Evolutionary conservation across 1,140 invertebrate species (phyloP), one percentile per base, ranked within the genome.

Genomic region (Orussus abietinus): DNA sequence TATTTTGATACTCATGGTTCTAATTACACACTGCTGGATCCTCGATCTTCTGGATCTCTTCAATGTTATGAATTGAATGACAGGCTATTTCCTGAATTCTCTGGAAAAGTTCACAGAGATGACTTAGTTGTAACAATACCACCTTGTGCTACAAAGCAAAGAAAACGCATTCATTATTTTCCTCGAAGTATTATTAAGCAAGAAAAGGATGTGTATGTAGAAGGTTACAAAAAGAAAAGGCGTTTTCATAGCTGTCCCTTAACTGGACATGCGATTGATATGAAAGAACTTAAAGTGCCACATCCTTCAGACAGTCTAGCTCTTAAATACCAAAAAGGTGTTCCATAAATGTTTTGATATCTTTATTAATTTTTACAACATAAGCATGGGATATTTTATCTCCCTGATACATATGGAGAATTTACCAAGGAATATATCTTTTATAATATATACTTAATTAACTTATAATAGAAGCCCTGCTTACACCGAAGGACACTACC

Each of bases 1-100:
- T 71, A 66, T 14, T 69, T 64, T 14, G 65, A 71, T 4, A 71
- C 68, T 0, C 68, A 71, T 33, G 66, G 65, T 17, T 67, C 62
- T 0, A 45, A 21, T 10, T 32, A 45, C 0, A 59, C 59, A 4
- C 39, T 62, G 3, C 21, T 12, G 4, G 59, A 54, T 1, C 57
- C 51, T 2, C 42, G 40, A 17, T 64, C 53, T 3, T 53, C 53
- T 1, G 54, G 41, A 5, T 66, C 54, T 3, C 40, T 68, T 12
- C 39, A 64, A n/a, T 57, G 64, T 0, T 64, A 49, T 30, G 2
- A 57, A 6, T 17, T 68, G 10, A 69, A 71, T 11, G 57, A 66
- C 4, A 34, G 68, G 38, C 33, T 69, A 0, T 71, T 69, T 42
- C 59, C 61, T 1, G 58, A 66, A 21, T 39, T 51, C 1, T 17